Evolutionary conservation across 1,140 invertebrate species (phyloP), one percentile per base, ranked within the genome.

Genomic region (Branchinecta lindahli): DNA sequence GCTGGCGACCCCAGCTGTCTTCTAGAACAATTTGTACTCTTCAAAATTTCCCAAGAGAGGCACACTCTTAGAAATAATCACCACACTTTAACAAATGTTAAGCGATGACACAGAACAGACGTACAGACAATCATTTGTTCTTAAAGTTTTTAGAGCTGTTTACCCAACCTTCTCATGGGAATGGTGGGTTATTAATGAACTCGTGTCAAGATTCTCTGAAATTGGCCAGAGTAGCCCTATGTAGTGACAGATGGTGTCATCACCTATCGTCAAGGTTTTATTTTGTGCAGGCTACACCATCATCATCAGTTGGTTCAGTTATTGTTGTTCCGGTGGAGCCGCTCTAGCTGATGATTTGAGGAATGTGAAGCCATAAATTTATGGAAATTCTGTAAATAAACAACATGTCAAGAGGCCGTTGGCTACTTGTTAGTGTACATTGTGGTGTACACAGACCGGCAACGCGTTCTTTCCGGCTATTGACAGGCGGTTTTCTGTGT

Each of bases 41-140:
- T 61, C 52, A 61, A 61, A 61, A 15, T 61, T 20, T 20, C 52
- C 18, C 33, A 33, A 33, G 33, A 61, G 52, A 12, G 52, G 12
- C 12, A 12, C 52, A 61, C 18, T 20, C 18, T 61, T 15, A 20
- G 18, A 20, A 61, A 61, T 61, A 12, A 61, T 61, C 18, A 61
- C 52, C 52, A 61, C 52, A 61, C 52, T 61, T 61, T 61, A 61
- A 61, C 52, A 61, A 61, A 61, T 61, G 52, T 61, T 61, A 61
- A 61, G 52, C 52, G 52, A 61, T 61, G 52, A 61, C 52, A 61
- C 18, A 15, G 52, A 61, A 61, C 52, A 61, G 52, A 61, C 52
- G 52, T 61, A 6, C 52, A 61, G 52, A 61, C 52, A 61, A 61
- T 61, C 52, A 61, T 61, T 61, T 61, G 52, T 61, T 61, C 18